phyloP scores from a whole-genome alignment of 2,113 vertebrate species.

The Leucoraja erinaceus region DNA sequence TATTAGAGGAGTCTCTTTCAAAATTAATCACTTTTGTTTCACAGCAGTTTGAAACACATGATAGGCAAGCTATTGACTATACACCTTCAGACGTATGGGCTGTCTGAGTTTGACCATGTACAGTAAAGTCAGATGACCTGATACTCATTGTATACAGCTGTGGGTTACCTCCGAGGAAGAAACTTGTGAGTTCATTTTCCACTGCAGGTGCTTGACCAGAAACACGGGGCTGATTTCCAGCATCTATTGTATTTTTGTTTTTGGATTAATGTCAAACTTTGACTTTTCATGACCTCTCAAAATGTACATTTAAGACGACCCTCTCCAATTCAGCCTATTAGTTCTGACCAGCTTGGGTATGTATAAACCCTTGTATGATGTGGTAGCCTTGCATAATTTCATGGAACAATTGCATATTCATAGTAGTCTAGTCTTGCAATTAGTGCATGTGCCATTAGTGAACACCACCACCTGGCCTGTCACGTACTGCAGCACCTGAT shows the following conservation, averaged over 20 bases:
- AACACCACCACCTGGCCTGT: background rate
- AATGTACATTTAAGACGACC: background rate
- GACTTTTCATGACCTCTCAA: too few species aligned
- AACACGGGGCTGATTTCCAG: too few species aligned
- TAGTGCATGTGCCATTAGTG: background rate
- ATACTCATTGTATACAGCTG: background rate
- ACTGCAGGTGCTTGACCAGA: too few species aligned
- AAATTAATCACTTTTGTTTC: too few species aligned
- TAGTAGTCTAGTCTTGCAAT: background rate
- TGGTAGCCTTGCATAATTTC: background rate
- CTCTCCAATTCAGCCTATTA: background rate
- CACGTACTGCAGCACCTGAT: background rate
- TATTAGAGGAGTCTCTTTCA: too few species aligned
- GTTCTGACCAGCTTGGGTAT: background rate
- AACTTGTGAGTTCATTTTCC: too few species aligned
- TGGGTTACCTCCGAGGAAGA: too few species aligned
- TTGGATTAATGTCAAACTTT: too few species aligned
- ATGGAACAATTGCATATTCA: background rate
- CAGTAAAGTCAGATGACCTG: background rate
- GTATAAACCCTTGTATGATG: background rate
- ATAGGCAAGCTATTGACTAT: background rate
- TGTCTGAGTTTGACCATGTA: background rate
- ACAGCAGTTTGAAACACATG: background rate
- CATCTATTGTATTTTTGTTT: too few species aligned
- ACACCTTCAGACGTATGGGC: background rate